Percentiles rank a stretch among this genome's conserved stretches.
phyloP scores from a whole-genome alignment of 2,888 invertebrate genomes.

The Calameuta pallipes region DNA sequence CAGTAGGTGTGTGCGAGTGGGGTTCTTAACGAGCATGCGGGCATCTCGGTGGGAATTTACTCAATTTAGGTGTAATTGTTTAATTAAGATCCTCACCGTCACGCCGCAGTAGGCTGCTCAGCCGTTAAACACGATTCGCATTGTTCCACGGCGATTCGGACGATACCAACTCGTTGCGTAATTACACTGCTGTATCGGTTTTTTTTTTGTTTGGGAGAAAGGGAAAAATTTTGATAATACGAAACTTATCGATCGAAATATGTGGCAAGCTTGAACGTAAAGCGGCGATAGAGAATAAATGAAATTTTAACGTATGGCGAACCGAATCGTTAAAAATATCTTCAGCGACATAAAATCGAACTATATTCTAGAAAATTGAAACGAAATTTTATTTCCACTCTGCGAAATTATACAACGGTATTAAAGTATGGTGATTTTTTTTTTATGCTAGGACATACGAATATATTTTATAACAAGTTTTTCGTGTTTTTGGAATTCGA shows the following conservation, averaged over 20 bases:
- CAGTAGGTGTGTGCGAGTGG: slow-evolving; percentile 30
- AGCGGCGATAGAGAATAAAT: background rate
- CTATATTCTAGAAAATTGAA: no score
- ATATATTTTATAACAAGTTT: background rate
- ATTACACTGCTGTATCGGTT: background rate
- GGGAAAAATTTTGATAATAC: no score
- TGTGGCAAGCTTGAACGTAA: background rate
- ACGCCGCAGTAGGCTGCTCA: slow-evolving; percentile 8
- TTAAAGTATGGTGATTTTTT: background rate
- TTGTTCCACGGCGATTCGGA: background rate
- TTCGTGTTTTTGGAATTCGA: background rate
- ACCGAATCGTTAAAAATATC: background rate
- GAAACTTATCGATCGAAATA: background rate
- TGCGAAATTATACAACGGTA: background rate
- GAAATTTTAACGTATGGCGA: background rate
- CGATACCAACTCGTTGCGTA: background rate
- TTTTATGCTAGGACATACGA: background rate
- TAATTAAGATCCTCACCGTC: slow-evolving; percentile 55
- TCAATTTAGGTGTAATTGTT: slow-evolving; percentile 60
- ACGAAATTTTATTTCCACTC: background rate
- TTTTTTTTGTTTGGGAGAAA: background rate
- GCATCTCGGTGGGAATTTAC: slow-evolving; percentile 48
- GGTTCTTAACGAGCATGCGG: slow-evolving; percentile 52
- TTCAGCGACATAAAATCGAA: no score
- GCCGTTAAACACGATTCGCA: background rate